phyloP scores from a whole-genome alignment of 2,888 invertebrate genomes.

The Chrysolina haemoptera region DNA sequence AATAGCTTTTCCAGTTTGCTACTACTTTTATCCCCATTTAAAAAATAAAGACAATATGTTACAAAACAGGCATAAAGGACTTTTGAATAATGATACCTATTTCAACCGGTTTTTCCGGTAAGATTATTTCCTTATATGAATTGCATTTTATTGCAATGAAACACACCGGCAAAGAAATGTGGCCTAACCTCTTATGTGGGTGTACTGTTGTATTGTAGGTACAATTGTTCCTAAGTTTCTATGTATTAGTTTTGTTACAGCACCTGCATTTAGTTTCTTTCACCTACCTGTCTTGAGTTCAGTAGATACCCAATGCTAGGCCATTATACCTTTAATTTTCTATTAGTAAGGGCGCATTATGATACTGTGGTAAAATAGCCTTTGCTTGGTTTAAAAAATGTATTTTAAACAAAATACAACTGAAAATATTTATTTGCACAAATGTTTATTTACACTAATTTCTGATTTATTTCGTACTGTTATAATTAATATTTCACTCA shows the following conservation, averaged over 20 bases:
- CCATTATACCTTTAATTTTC: slow-evolving; percentile 14
- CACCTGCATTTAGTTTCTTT: slow-evolving; percentile 11
- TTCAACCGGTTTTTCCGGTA: background rate
- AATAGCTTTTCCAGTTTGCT: too few species aligned
- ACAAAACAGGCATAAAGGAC: too few species aligned
- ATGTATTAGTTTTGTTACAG: background rate
- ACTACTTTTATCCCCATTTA: too few species aligned
- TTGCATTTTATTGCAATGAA: background rate
- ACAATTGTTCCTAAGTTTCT: background rate
- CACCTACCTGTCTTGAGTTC: slow-evolving; percentile 16
- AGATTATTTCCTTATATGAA: background rate
- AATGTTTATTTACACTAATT: too few species aligned
- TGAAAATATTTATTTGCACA: too few species aligned
- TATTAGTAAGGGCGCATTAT: slow-evolving; percentile 8
- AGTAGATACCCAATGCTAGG: slow-evolving; percentile 7
- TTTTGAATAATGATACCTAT: background rate
- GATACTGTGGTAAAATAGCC: too few species aligned
- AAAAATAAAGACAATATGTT: too few species aligned
- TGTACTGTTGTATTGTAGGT: background rate
- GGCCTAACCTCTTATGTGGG: background rate
- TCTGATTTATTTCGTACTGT: too few species aligned
- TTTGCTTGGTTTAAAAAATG: too few species aligned
- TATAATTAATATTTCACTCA: too few species aligned
- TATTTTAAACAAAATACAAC: too few species aligned
- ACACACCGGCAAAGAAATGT: background rate